These are phyloP conservation scores for Rhinolophus ferrumequinum DNA, from an alignment of 2,113 vertebrate species.

Conservation along the genomic window DNA sequence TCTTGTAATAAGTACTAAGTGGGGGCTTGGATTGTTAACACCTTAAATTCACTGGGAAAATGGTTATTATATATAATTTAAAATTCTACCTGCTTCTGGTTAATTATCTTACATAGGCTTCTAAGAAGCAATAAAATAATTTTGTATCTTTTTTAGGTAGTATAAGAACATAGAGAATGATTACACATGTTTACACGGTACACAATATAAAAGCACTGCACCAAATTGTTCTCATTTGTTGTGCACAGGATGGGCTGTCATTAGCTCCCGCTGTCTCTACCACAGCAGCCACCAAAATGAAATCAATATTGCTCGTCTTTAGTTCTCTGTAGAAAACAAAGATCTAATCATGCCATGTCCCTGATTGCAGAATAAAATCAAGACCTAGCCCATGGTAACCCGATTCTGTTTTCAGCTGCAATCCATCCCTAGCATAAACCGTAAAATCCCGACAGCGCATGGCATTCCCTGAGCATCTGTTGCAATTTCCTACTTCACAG, in stretches of 20 bases:
- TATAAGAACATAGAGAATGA: slow-evolving; percentile 12
- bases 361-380: background rate
- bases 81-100: background rate
- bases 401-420: background rate
- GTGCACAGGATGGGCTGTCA: no score
- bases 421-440: background rate
- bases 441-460: background rate
- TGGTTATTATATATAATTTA: background rate
- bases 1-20: background rate
- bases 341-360: background rate
- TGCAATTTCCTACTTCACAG: background rate
- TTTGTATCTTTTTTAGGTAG: background rate
- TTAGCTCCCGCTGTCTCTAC: background rate
- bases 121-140: background rate
- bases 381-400: background rate
- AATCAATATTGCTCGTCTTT: background rate
- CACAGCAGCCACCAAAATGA: background rate
- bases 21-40: background rate
- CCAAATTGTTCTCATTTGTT: background rate
- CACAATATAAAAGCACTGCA: background rate
- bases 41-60: background rate
- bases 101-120: background rate
- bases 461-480: background rate
- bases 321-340: background rate
- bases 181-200: slow-evolving; percentile 5